phyloP scores from a whole-genome alignment of 1,140 invertebrate genomes.

The Ips nitidus region DNA sequence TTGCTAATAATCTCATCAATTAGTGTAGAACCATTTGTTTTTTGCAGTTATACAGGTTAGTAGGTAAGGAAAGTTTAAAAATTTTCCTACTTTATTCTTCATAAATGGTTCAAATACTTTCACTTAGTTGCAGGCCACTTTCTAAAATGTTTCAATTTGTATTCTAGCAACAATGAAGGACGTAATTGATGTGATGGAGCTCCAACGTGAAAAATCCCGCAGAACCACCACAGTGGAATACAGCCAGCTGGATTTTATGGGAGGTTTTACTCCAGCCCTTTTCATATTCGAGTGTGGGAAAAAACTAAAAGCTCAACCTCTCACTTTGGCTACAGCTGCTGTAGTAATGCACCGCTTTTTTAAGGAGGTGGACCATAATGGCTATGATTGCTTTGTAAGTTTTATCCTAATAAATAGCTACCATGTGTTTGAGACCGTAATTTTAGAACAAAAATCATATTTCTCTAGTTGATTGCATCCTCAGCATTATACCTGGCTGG shows the following conservation, averaged over 20 bases:
- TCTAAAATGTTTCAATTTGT: not conserved
- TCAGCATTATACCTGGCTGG: constrained; percentile 86
- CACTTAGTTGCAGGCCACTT: no score
- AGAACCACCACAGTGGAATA: constrained; percentile 62
- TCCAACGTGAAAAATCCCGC: constrained; percentile 62
- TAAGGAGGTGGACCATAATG: constrained; percentile 70
- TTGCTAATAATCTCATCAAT: no score
- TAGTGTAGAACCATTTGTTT: no score
- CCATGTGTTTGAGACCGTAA: not conserved
- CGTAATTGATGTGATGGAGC: constrained; percentile 68
- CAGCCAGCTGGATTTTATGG: constrained; percentile 54
- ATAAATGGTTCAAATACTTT: no score
- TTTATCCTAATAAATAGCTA: not conserved
- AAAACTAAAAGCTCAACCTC: constrained; percentile 79
- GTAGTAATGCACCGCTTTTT: constrained; percentile 87
- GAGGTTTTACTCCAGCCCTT: constrained; percentile 66
- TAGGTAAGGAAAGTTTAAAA: no score
- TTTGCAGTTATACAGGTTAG: no score
- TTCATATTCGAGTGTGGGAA: constrained; percentile 88
- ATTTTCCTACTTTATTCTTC: no score
- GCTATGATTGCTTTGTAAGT: constrained; percentile 85
- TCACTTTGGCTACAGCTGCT: constrained; percentile 83
- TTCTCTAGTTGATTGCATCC: constrained; percentile 76
- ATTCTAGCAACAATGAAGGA: constrained; percentile 59
- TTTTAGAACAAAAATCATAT: constrained; percentile 9